A percentile compares a stretch with the other conserved stretches of the same genome.
Conservation (phyloP, 2,797 vertebrate genomes). For the Enteromius paludinosus region DNA sequence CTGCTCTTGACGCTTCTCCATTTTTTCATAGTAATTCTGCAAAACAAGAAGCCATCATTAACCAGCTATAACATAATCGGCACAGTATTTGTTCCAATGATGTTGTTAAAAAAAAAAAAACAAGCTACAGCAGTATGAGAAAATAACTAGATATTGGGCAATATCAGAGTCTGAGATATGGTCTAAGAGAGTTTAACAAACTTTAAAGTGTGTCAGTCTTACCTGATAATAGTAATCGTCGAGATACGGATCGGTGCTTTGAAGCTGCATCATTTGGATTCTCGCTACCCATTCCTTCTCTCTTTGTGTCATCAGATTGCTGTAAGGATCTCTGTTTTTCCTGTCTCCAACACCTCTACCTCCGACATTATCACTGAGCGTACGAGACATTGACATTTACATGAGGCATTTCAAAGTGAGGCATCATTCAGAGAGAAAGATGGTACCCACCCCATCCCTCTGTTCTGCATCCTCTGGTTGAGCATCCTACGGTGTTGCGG, state of each 20-base stretch:
- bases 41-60: neutral
- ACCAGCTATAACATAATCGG: neutral
- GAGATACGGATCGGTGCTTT: slow-evolving; percentile 95
- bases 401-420: neutral
- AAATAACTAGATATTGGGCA: neutral
- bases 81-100: neutral
- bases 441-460: slow-evolving; percentile 78
- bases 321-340: slow-evolving; percentile 89
- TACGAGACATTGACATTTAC: slow-evolving; percentile 36
- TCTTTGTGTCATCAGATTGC: slow-evolving; percentile 94
- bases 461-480: slow-evolving; percentile 89
- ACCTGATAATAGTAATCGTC: slow-evolving; percentile 99
- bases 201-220: neutral
- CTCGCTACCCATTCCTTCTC: slow-evolving; percentile 98
- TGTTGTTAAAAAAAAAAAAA: neutral
- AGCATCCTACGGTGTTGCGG: slow-evolving; percentile 93
- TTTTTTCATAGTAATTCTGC: slow-evolving; percentile 97
- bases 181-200: neutral
- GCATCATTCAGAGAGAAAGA: neutral
- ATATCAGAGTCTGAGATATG: too few species aligned
- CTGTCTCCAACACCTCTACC: slow-evolving; percentile 64
- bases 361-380: slow-evolving; percentile 76
- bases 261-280: slow-evolving; percentile 98
- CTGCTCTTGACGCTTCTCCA: slow-evolving; percentile 90
- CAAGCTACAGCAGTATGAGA: too few species aligned